Percentiles rank a stretch among this genome's conserved stretches.
Evolutionary conservation across 2,888 invertebrate genomes (phyloP).

Genomic region (Ephialtes manifestator): DNA sequence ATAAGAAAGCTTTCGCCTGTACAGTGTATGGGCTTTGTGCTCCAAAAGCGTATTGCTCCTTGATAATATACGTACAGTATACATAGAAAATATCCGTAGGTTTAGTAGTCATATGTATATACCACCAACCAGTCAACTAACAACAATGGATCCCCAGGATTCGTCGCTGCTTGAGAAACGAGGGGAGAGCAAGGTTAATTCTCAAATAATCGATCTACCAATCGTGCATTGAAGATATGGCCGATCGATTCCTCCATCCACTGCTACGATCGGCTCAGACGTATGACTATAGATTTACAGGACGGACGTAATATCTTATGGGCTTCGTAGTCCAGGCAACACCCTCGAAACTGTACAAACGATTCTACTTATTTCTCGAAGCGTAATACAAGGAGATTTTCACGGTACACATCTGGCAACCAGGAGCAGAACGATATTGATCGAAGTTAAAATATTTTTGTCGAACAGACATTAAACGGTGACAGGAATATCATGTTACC

Average conservation of each 20-base stretch:
- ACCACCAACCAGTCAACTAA: constrained; percentile 29
- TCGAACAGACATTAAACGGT: background rate
- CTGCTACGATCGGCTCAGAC: constrained; percentile 49
- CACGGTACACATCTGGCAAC: constrained; percentile 30
- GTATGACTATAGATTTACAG: constrained; percentile 49
- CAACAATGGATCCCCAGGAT: constrained; percentile 66
- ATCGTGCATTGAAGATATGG: constrained; percentile 56
- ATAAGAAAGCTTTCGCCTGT: constrained; percentile 74
- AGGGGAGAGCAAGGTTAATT: constrained; percentile 65
- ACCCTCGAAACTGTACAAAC: constrained; percentile 74
- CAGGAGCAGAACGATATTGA: constrained; percentile 15
- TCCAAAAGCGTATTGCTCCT: constrained; percentile 37
- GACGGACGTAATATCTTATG: constrained; percentile 60
- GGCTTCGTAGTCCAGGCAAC: constrained; percentile 81
- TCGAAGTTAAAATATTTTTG: constrained; percentile 6
- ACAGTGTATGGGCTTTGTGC: constrained; percentile 42
- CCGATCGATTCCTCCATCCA: constrained; percentile 60
- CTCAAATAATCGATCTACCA: constrained; percentile 69
- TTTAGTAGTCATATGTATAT: constrained; percentile 9
- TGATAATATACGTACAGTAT: constrained; percentile 35
- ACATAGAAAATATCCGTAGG: constrained; percentile 47
- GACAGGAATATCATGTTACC: background rate
- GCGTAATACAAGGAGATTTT: constrained; percentile 38
- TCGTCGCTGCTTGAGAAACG: constrained; percentile 54
- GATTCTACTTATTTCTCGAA: constrained; percentile 43